Conservation (phyloP, 2,113 vertebrate genomes). For the Ammodytes dubius region DNA sequence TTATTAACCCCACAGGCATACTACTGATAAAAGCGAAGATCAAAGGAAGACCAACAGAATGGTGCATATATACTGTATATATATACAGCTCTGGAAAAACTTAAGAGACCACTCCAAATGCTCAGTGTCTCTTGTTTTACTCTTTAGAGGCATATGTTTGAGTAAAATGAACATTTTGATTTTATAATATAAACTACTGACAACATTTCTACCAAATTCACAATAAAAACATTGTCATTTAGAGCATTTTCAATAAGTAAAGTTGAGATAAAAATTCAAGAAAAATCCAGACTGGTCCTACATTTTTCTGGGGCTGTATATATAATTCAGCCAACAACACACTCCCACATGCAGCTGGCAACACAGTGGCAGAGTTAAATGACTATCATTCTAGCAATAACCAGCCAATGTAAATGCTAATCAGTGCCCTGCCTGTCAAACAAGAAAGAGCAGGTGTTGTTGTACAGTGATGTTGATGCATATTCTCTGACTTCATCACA, state of each 20-base stretch:
- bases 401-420: constrained; percentile 43
- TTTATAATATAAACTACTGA: no score
- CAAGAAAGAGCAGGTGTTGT: constrained; percentile 53
- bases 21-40: neutral
- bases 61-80: neutral
- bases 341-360: constrained; percentile 12
- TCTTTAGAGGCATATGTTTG: no score
- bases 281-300: neutral
- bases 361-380: constrained; percentile 29
- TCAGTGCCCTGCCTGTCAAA: constrained; percentile 36
- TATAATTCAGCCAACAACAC: neutral
- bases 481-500: constrained; percentile 10
- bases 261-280: neutral
- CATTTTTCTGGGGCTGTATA: neutral
- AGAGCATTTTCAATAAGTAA: neutral
- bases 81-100: neutral
- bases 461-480: constrained; percentile 33
- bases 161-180: no score
- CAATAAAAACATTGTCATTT: no score
- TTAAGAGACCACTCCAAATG: no score
- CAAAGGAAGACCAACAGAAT: neutral
- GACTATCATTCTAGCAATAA: constrained; percentile 29
- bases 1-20: neutral
- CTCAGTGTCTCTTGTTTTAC: no score
- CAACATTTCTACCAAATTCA: no score